These are phyloP conservation scores for Rhodophaea formosa DNA, from an alignment of 2,888 invertebrate genomes.

Conservation along the genomic window DNA sequence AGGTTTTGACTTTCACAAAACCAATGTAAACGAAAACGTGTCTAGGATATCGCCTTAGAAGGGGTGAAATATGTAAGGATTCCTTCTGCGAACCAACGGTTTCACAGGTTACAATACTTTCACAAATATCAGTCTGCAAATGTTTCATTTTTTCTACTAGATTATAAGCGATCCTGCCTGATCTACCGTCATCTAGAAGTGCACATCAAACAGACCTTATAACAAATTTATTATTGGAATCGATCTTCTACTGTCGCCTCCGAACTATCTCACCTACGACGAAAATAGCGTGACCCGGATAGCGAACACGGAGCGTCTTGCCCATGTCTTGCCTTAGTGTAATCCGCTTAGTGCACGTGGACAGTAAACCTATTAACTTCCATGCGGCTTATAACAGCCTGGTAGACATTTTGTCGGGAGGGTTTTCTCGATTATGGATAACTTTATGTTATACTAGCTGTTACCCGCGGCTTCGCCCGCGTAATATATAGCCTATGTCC, in stretches of 20 bases:
- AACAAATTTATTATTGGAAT: neutral
- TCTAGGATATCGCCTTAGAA: no score
- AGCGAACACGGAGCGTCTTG: conserved; percentile 6
- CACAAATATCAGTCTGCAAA: no score
- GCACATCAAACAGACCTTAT: neutral
- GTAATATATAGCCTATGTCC: no score
- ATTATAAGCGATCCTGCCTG: no score
- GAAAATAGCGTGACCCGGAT: conserved; percentile 7
- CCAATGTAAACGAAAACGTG: no score
- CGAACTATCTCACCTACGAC: conserved; percentile 3
- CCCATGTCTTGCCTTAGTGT: conserved; percentile 18
- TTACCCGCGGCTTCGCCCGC: no score
- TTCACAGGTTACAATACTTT: no score
- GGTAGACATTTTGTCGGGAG: neutral
- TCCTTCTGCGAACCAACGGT: no score
- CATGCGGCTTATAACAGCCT: conserved; percentile 1
- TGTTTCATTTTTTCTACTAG: no score
- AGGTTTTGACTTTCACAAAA: no score
- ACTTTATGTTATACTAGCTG: neutral
- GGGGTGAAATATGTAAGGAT: no score
- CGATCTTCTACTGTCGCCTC: neutral
- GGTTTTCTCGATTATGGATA: neutral
- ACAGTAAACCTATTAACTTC: conserved; percentile 26
- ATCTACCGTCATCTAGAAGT: neutral
- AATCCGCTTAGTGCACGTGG: conserved; percentile 29